phyloP scores from a whole-genome alignment of 2,888 invertebrate species.

The Lasius platythorax region DNA sequence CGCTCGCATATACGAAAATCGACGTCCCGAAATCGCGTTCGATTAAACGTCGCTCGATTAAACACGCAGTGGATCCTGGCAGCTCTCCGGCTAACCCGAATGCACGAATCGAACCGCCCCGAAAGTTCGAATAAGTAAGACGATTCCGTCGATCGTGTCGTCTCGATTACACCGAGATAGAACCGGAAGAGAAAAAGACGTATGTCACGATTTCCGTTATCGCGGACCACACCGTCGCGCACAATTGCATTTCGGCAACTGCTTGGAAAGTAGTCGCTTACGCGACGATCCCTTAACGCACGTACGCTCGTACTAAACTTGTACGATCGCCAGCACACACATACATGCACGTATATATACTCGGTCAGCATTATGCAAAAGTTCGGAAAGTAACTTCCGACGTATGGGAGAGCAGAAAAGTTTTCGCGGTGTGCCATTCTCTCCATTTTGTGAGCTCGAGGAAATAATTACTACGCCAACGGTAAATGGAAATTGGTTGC shows the following conservation, averaged over 20 bases:
- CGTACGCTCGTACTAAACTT: slow-evolving; percentile 46
- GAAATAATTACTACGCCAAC: slow-evolving; percentile 73
- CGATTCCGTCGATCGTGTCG: slow-evolving; percentile 13
- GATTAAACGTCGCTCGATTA: slow-evolving; percentile 26
- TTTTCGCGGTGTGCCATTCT: slow-evolving; percentile 61
- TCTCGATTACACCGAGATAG: slow-evolving; percentile 15
- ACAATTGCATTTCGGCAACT: slow-evolving; percentile 70
- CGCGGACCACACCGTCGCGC: slow-evolving; percentile 56
- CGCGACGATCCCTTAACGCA: slow-evolving; percentile 55
- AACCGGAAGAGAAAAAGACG: slow-evolving; percentile 65
- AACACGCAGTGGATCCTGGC: slow-evolving; percentile 20
- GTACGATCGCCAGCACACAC: slow-evolving; percentile 25
- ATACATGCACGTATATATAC: slow-evolving; percentile 34
- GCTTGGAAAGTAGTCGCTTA: slow-evolving; percentile 73
- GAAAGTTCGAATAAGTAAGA: slow-evolving; percentile 70
- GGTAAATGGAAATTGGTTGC: slow-evolving; percentile 50
- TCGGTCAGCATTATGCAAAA: slow-evolving; percentile 70
- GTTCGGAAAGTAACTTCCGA: slow-evolving; percentile 68
- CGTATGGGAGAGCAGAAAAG: slow-evolving; percentile 59
- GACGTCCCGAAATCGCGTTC: slow-evolving; percentile 15
- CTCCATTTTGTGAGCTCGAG: slow-evolving; percentile 52
- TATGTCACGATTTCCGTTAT: slow-evolving; percentile 74
- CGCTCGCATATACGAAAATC: slow-evolving; percentile 11
- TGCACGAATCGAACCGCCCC: slow-evolving; percentile 55
- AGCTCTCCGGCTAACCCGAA: slow-evolving; percentile 19